phyloP scores from a whole-genome alignment of 2,888 invertebrate genomes.

The Dascillus cervinus region DNA sequence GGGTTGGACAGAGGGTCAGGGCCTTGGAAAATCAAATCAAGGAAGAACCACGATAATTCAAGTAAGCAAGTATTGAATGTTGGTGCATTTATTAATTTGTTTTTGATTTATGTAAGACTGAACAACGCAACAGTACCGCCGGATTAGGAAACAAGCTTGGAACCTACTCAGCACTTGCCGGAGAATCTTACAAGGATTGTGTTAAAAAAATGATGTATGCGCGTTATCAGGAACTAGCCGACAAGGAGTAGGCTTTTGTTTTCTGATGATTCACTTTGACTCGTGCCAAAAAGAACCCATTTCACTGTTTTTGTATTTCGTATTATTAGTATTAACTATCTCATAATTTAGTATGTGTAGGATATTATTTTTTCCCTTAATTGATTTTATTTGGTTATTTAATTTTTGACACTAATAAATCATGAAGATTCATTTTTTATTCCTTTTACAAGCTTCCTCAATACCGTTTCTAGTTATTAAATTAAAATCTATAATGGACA shows the following conservation, averaged over 20 bases:
- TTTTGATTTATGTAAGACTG: too few species aligned
- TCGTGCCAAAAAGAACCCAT: constrained; percentile 3
- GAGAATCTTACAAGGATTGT: constrained; percentile 82
- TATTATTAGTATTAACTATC: too few species aligned
- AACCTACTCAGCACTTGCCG: constrained; percentile 69
- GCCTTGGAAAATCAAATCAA: constrained; percentile 88
- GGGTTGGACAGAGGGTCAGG: constrained; percentile 98
- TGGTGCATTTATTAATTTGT: too few species aligned
- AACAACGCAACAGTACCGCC: constrained; percentile 53
- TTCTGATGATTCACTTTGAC: constrained; percentile 4
- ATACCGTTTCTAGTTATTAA: constrained; percentile 53
- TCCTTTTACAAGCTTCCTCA: constrained; percentile 39
- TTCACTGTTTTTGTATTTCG: too few species aligned
- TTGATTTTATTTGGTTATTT: too few species aligned
- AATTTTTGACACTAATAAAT: too few species aligned
- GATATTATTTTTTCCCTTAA: too few species aligned
- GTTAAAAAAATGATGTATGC: constrained; percentile 87
- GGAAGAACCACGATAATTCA: constrained; percentile 90
- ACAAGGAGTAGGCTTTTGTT: constrained; percentile 50
- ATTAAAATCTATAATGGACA: constrained; percentile 68
- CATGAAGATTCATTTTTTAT: constrained; percentile 8
- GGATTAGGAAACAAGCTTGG: constrained; percentile 84
- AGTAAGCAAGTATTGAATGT: constrained; percentile 43
- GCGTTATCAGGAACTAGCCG: constrained; percentile 73
- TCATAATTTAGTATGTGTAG: too few species aligned